Conservation (phyloP, 2,888 invertebrate genomes). For the Cartodere bifasciata region DNA sequence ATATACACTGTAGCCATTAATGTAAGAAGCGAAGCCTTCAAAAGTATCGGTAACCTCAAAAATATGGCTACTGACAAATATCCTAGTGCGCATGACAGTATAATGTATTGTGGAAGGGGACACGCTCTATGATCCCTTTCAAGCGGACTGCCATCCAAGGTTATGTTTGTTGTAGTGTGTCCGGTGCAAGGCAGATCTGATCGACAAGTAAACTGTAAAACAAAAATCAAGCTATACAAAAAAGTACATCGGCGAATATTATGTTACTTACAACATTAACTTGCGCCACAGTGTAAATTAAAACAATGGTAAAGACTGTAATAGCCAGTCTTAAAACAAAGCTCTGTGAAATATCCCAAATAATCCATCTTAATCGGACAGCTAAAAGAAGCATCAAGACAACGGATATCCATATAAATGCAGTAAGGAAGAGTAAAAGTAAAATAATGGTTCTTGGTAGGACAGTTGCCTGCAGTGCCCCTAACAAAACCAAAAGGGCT, state of each 20-base stretch:
- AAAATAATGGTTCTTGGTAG: conserved; percentile 76
- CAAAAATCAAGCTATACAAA: no score
- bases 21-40: conserved; percentile 65
- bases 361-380: conserved; percentile 68
- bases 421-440: conserved; percentile 71
- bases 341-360: conserved; percentile 76
- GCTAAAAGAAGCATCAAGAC: conserved; percentile 75
- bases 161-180: conserved; percentile 39
- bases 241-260: no score
- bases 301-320: conserved; percentile 73
- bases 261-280: conserved; percentile 74
- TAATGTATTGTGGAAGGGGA: conserved; percentile 77
- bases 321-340: conserved; percentile 73
- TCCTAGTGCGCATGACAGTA: conserved; percentile 71
- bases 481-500: conserved; percentile 58
- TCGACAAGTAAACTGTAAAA: conserved; percentile 39
- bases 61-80: conserved; percentile 79
- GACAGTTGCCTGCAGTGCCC: conserved; percentile 66
- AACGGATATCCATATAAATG: conserved; percentile 83
- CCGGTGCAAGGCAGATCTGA: conserved; percentile 37
- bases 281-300: conserved; percentile 81
- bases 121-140: conserved; percentile 61
- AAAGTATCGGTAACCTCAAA: conserved; percentile 66
- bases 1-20: conserved; percentile 71
- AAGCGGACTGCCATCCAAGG: conserved; percentile 32